Percentiles rank a stretch among this genome's conserved stretches.
These are phyloP conservation scores for Falcunculus frontatus DNA, from an alignment of 2,113 vertebrate genomes.

Conservation along the genomic window DNA sequence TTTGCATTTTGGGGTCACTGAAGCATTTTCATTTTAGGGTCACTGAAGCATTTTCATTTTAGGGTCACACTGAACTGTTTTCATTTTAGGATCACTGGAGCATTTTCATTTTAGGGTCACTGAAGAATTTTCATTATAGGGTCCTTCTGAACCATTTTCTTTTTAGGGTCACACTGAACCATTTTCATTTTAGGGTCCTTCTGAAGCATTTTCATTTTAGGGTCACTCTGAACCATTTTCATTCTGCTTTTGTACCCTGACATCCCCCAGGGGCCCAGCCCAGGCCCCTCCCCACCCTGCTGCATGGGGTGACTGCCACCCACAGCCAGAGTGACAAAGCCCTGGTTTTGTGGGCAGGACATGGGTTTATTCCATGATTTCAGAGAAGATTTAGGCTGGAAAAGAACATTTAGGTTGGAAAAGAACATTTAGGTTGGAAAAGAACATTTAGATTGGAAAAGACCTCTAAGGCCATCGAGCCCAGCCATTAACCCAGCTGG, in stretches of 20 bases:
- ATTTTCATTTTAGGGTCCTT: neutral
- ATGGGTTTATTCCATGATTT: accelerated
- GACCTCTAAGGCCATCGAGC: neutral
- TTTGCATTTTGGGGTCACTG: neutral
- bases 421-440: neutral
- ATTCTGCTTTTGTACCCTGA: neutral
- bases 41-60: neutral
- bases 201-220: neutral
- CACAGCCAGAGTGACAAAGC: accelerated
- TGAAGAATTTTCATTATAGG: neutral
- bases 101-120: neutral
- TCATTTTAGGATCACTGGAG: neutral
- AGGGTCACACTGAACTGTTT: neutral
- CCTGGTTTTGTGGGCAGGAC: neutral
- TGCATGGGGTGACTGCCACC: neutral
- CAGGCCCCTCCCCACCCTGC: accelerated
- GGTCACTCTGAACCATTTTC: neutral
- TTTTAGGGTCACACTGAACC: neutral
- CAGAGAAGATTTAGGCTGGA: neutral
- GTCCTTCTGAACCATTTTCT: neutral
- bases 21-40: neutral
- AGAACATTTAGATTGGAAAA: neutral
- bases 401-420: neutral
- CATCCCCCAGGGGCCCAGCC: accelerated
- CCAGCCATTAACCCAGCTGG: neutral